Evolutionary conservation across 2,888 invertebrate species (phyloP).

Genomic region (Hirtodrosophila confusa): DNA sequence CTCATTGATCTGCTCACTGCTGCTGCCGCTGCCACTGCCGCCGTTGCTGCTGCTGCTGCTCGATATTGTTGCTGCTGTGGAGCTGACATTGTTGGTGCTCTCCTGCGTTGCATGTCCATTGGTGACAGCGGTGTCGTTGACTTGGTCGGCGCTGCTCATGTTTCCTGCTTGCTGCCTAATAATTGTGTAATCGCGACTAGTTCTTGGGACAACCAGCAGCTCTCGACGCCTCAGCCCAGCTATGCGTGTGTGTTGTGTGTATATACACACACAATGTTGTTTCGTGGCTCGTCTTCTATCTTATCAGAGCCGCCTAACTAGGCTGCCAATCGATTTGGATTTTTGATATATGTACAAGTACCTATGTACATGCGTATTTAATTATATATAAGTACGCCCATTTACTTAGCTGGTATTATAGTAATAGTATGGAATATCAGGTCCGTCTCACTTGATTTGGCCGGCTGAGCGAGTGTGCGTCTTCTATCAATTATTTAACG

Average conservation of each 20-base stretch:
- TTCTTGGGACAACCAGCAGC: slow-evolving; percentile 32
- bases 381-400: slow-evolving; percentile 7
- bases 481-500: slow-evolving; percentile 32
- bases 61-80: background rate
- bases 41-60: background rate
- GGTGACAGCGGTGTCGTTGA: slow-evolving; percentile 25
- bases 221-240: slow-evolving; percentile 31
- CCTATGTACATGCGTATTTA: slow-evolving; percentile 13
- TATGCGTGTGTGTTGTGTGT: slow-evolving; percentile 18
- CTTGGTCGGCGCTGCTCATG: slow-evolving; percentile 43
- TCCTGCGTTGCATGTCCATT: slow-evolving; percentile 25
- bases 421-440: background rate
- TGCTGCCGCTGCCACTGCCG: slow-evolving; percentile 4
- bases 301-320: slow-evolving; percentile 73
- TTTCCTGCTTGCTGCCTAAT: slow-evolving; percentile 43
- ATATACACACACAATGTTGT: slow-evolving; percentile 9
- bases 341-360: slow-evolving; percentile 27
- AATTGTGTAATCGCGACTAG: slow-evolving; percentile 60
- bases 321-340: slow-evolving; percentile 69
- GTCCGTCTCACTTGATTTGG: slow-evolving; percentile 4
- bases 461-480: slow-evolving; percentile 1
- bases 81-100: slow-evolving; percentile 1
- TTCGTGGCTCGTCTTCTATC: slow-evolving; percentile 54
- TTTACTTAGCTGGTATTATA: slow-evolving; percentile 9
- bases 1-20: slow-evolving; percentile 77